A percentile compares a stretch with the other conserved stretches of the same genome.
phyloP scores from a whole-genome alignment of 2,888 invertebrate genomes.

The Sphaerophoria rueppellii region DNA sequence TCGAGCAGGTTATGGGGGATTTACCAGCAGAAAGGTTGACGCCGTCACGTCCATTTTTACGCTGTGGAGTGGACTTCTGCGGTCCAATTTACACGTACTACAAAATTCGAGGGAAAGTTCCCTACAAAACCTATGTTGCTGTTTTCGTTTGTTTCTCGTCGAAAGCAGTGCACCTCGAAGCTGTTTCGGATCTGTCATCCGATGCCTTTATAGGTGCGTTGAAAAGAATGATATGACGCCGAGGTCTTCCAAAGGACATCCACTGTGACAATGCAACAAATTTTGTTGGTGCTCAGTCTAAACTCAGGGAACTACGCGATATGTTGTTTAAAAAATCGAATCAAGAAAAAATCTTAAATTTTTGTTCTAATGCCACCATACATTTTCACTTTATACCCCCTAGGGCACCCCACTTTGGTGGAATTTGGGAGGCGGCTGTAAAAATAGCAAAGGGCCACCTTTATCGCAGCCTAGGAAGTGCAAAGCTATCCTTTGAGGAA shows the following conservation, averaged over 20 bases:
- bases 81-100: background rate
- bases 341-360: conserved; percentile 9
- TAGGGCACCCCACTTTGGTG: conserved; percentile 1
- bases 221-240: background rate
- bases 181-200: conserved; percentile 2
- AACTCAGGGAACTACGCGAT: conserved; percentile 19
- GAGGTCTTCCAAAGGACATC: background rate
- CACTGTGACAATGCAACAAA: conserved; percentile 22
- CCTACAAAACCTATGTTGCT: conserved; percentile 54
- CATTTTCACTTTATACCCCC: conserved; percentile 4
- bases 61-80: background rate
- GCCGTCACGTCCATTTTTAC: background rate
- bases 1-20: conserved; percentile 61
- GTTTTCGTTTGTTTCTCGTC: conserved; percentile 16
- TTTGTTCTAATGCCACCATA: conserved; percentile 15
- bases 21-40: conserved; percentile 33
- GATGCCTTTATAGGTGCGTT: conserved; percentile 22
- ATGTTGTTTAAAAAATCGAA: conserved; percentile 8
- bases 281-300: conserved; percentile 25
- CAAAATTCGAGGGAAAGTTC: conserved; percentile 33
- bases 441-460: background rate
- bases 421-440: conserved; percentile 9
- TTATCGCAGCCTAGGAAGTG: conserved; percentile 15
- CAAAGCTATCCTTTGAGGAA: conserved; percentile 10
- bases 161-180: conserved; percentile 42